phyloP scores from a whole-genome alignment of 2,113 vertebrate species.

The Pogona vitticeps region DNA sequence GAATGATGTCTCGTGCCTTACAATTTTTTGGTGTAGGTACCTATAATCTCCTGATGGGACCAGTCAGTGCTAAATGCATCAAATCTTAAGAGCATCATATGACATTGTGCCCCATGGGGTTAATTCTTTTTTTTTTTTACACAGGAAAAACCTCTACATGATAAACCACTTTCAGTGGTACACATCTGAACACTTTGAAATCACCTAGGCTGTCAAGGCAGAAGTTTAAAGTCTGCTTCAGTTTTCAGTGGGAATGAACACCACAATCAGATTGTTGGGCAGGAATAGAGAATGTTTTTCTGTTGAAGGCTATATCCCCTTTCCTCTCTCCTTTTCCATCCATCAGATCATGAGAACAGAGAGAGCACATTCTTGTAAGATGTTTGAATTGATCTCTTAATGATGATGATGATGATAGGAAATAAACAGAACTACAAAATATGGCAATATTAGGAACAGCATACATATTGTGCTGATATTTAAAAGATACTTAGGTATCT shows the following conservation, averaged over 20 bases:
- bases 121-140: constrained; percentile 64
- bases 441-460: too few species aligned
- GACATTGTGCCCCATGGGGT: constrained; percentile 65
- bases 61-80: constrained; percentile 52
- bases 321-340: too few species aligned
- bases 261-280: not conserved
- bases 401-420: too few species aligned
- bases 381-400: not conserved
- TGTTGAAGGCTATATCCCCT: not conserved
- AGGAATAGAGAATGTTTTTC: not conserved
- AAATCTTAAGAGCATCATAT: constrained; percentile 44
- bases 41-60: constrained; percentile 63
- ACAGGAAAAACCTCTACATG: constrained; percentile 66
- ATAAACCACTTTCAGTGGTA: constrained; percentile 66
- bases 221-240: constrained; percentile 34
- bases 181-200: constrained; percentile 61
- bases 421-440: too few species aligned
- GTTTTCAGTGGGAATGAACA: constrained; percentile 12
- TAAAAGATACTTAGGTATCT: too few species aligned
- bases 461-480: too few species aligned
- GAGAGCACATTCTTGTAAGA: not conserved
- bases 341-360: not conserved
- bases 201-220: constrained; percentile 56
- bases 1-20: constrained; percentile 47
- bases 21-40: constrained; percentile 60